Evolutionary conservation across 2,797 vertebrate genomes (phyloP), one percentile per base, ranked within the genome.

Genomic region (Phrynocephalus guinanensis): DNA sequence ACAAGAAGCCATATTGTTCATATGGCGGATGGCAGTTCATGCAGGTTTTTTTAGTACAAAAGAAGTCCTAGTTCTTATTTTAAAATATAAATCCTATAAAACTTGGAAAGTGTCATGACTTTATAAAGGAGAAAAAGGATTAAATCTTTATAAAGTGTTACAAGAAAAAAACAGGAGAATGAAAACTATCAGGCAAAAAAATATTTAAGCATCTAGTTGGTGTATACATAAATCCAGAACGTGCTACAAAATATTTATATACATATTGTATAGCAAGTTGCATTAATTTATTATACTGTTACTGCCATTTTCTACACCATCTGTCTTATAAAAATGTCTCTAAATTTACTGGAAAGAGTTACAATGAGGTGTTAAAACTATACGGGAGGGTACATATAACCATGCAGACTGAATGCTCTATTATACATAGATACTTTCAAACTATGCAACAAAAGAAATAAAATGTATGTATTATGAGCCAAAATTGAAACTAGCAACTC

Each of bases 261-360:
- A 88, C 6, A 89, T 28, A 63, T 63, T 44, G 83, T 84, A 91
- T 50, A 88, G 75, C 28, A 90, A 92, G 26, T 30, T 22, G 1
- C 3, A 8, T 75, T 86, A 88, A 90, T 90, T 93, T 44, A 77
- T 56, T 44, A 66, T 91, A 93, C 84, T 91, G 38, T 30, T 89
- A 70, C 48, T 87, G 1, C 85, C 83, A 79, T 92, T 90, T 67
- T 81, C 80, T 5, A 89, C 16, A 88, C 50, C 71, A 90, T n/a
- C n/a, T 48, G 50, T 20, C 60, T 87, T 82, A 85, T 87, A 77
- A 90, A 94, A 91, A 8, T 5, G 6, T 70, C 72, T 91, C 88
- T 90, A 73, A 82, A 93, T 92, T 91, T 88, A 89, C 87, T 91
- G 83, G 85, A 88, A 83, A 85, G 26, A 79, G 38, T 85, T 86